These are phyloP conservation scores for Drosophila neonasuta DNA, from an alignment of 2,888 invertebrate genomes.

Conservation along the genomic window DNA sequence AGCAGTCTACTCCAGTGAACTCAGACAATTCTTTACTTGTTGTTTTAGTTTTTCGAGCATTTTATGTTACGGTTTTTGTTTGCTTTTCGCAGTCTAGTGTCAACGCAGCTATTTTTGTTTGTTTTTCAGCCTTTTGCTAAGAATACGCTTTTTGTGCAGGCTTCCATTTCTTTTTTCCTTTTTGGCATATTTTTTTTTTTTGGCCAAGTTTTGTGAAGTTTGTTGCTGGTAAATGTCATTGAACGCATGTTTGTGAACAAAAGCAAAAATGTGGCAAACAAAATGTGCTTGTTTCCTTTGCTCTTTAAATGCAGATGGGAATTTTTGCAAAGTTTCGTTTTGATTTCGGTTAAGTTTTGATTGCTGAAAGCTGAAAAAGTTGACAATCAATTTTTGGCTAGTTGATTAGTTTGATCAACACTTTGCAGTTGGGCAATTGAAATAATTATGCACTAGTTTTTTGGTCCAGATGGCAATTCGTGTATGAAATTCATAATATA, in stretches of 20 bases:
- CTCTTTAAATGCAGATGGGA: constrained; percentile 35
- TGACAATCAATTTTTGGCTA: not conserved
- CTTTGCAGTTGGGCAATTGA: not conserved
- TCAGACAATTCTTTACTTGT: constrained; percentile 23
- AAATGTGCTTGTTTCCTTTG: constrained; percentile 7
- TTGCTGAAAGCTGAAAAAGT: constrained; percentile 21
- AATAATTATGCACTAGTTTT: constrained; percentile 8
- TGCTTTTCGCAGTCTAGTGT: constrained; percentile 53
- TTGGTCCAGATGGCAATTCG: not conserved
- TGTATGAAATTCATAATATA: constrained; percentile 18
- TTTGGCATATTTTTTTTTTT: not conserved
- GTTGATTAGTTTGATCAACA: constrained; percentile 3
- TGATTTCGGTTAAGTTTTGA: constrained; percentile 2
- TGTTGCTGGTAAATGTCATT: constrained; percentile 44
- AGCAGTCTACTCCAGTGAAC: not conserved
- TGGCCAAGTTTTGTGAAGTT: constrained; percentile 28
- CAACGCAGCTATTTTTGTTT: constrained; percentile 59
- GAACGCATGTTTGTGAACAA: constrained; percentile 36
- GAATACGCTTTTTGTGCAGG: constrained; percentile 30
- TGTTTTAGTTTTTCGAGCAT: constrained; percentile 53
- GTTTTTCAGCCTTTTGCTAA: constrained; percentile 44
- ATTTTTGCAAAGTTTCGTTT: constrained; percentile 20
- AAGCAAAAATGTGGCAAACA: not conserved
- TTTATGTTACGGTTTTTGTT: constrained; percentile 46
- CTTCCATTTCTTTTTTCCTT: constrained; percentile 7